Conservation (phyloP, 2,797 vertebrate genomes). For the Triplophysa bombifrons region DNA sequence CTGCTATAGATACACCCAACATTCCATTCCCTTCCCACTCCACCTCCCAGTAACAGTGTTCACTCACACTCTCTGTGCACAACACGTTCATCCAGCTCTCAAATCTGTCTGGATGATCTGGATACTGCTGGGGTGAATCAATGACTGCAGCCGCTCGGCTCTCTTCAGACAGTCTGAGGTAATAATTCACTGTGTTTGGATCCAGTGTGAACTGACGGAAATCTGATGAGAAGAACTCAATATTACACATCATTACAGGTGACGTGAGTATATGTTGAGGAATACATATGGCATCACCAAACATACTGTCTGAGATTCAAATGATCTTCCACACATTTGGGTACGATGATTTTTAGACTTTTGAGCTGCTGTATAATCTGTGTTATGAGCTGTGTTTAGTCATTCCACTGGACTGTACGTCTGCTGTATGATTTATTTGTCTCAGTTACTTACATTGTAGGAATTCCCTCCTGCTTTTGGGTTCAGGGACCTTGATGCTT, state of each 20-base stretch:
- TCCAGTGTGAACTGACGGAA: neutral
- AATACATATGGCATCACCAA: no score
- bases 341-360: no score
- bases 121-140: neutral
- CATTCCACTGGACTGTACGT: no score
- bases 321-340: no score
- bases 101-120: neutral
- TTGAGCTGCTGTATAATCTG: no score
- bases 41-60: conserved; percentile 10
- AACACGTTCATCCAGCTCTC: neutral
- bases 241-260: neutral
- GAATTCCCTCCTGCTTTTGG: neutral
- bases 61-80: neutral
- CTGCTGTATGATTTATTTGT: neutral
- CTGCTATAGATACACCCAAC: neutral
- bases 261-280: no score
- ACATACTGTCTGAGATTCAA: no score
- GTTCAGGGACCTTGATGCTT: neutral
- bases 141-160: rapidly evolving
- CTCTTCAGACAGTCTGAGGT: neutral
- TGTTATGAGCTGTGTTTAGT: neutral
- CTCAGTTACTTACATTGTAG: neutral
- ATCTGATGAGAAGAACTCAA: neutral
- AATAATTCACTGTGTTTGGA: neutral
- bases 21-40: neutral